Evolutionary conservation across 2,113 vertebrate genomes (phyloP).

Genomic region (Pygoscelis antarcticus): DNA sequence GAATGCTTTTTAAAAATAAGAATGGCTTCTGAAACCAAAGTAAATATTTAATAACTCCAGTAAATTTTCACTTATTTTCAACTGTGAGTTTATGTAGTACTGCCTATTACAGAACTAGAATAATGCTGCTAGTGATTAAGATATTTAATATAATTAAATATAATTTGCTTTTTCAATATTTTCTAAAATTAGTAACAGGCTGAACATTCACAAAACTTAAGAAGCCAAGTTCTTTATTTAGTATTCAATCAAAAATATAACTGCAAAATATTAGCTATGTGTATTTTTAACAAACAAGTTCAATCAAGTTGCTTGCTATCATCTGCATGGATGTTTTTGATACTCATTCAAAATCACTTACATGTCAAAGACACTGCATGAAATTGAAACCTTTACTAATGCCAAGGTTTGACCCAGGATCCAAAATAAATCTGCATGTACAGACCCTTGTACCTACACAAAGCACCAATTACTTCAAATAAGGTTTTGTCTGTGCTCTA

Average conservation of each 20-base stretch:
- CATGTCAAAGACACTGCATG: slow-evolving; percentile 59
- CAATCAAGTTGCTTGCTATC: background rate
- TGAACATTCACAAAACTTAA: background rate
- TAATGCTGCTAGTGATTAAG: background rate
- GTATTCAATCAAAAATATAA: background rate
- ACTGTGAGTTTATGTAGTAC: background rate
- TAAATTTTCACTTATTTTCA: background rate
- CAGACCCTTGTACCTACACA: slow-evolving; percentile 66
- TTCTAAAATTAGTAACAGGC: background rate
- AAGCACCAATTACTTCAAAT: slow-evolving; percentile 71
- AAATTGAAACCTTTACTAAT: slow-evolving; percentile 63
- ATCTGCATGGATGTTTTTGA: slow-evolving; percentile 40
- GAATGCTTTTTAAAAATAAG: background rate
- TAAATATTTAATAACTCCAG: background rate
- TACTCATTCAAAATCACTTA: slow-evolving; percentile 58
- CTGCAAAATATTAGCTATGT: background rate
- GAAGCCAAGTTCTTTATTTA: background rate
- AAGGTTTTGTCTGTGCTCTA: slow-evolving; percentile 54
- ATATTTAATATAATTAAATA: too few species aligned
- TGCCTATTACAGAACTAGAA: background rate
- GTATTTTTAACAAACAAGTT: slow-evolving; percentile 1
- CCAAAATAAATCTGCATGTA: slow-evolving; percentile 64
- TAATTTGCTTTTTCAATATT: background rate
- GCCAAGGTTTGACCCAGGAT: slow-evolving; percentile 61
- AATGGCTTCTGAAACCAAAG: background rate